These are phyloP conservation scores for Iselma pallidipennis DNA, from an alignment of 2,888 invertebrate genomes.

Conservation along the genomic window DNA sequence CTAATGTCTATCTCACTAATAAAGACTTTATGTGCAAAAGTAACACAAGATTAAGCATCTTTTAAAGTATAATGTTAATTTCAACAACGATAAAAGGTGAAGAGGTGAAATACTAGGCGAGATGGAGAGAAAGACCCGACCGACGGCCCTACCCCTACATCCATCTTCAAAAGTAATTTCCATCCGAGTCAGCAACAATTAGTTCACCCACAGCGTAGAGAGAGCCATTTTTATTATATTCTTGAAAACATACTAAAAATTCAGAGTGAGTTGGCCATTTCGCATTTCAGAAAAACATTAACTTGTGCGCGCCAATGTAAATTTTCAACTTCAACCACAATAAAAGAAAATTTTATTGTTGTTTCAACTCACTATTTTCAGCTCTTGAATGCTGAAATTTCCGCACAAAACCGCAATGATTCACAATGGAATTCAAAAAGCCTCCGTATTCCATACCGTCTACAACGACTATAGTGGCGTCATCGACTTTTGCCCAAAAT, in stretches of 20 bases:
- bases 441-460: not conserved
- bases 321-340: not conserved
- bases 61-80: too few relatives aligned
- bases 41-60: too few relatives aligned
- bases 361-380: not conserved
- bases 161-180: not conserved
- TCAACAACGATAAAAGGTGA: not conserved
- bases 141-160: too few relatives aligned
- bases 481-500: not conserved
- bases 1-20: too few relatives aligned
- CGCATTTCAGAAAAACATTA: not conserved
- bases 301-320: not conserved
- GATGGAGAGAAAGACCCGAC: too few relatives aligned
- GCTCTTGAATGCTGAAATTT: not conserved
- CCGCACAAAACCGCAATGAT: not conserved
- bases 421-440: not conserved
- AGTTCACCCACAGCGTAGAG: not conserved
- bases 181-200: not conserved
- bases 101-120: not conserved
- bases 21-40: too few relatives aligned
- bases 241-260: not conserved
- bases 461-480: too few relatives aligned
- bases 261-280: not conserved
- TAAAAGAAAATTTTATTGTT: not conserved
- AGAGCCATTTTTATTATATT: not conserved